Conservation (phyloP, 2,888 invertebrate genomes). For the Autographa pulchrina region DNA sequence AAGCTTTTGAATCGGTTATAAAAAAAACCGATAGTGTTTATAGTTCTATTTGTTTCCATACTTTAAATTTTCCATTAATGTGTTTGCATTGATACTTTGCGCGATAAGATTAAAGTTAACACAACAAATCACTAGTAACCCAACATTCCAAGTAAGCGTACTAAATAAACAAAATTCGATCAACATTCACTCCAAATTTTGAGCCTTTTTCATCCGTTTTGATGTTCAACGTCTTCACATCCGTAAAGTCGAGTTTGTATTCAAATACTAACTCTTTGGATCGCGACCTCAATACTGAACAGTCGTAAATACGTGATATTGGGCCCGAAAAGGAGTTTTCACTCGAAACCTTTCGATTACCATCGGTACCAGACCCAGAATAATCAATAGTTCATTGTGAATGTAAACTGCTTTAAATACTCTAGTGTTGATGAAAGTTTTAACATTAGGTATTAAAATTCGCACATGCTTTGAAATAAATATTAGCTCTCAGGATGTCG, state of each 20-base stretch:
- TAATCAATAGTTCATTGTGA: constrained; percentile 54
- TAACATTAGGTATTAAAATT: constrained; percentile 34
- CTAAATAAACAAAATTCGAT: constrained; percentile 35
- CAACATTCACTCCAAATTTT: constrained; percentile 45
- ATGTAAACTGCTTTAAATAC: constrained; percentile 48
- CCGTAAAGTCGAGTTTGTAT: constrained; percentile 74
- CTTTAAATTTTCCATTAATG: neutral
- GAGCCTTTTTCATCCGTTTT: constrained; percentile 37
- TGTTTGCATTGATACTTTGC: neutral
- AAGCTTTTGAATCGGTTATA: neutral
- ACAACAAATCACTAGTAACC: constrained; percentile 6
- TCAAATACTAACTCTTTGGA: constrained; percentile 65
- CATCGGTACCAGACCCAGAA: constrained; percentile 61
- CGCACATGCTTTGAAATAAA: constrained; percentile 32
- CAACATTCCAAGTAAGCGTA: neutral
- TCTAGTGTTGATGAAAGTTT: constrained; percentile 55
- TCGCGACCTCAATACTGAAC: constrained; percentile 81
- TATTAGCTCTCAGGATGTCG: constrained; percentile 3
- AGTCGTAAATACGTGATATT: constrained; percentile 74
- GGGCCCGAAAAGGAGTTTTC: constrained; percentile 77
- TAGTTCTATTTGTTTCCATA: neutral
- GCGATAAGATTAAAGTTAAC: constrained; percentile 2
- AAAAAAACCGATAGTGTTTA: neutral
- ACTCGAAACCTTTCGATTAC: constrained; percentile 71
- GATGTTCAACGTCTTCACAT: constrained; percentile 61